These are phyloP conservation scores for Elaphurus davidianus DNA, from an alignment of 2,113 vertebrate species.

Conservation along the genomic window DNA sequence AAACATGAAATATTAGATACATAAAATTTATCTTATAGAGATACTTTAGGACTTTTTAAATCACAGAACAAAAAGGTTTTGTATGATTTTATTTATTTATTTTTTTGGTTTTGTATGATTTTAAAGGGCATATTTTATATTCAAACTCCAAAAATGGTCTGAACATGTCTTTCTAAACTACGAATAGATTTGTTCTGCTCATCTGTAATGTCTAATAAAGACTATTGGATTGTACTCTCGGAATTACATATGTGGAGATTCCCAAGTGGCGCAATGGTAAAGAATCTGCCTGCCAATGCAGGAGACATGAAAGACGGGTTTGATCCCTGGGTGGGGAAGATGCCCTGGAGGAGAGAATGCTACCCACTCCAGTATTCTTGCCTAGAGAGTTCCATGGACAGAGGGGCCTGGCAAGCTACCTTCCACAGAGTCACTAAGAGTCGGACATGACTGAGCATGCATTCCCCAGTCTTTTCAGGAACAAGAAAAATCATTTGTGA, in stretches of 20 bases:
- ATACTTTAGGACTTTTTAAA: neutral
- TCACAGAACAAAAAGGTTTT: neutral
- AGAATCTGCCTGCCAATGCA: neutral
- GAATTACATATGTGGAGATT: neutral
- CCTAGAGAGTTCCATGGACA: neutral
- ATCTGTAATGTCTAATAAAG: neutral
- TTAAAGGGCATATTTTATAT: neutral
- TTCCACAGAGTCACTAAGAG: neutral
- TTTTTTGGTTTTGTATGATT: neutral
- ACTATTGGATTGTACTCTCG: neutral
- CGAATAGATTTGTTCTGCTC: neutral
- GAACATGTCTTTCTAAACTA: neutral
- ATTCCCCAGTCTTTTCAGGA: neutral
- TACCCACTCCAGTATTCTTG: neutral
- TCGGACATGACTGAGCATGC: neutral
- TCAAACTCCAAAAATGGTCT: neutral
- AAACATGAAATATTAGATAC: neutral
- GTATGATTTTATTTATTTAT: neutral
- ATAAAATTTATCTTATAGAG: neutral
- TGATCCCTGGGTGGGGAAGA: neutral
- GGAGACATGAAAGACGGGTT: neutral
- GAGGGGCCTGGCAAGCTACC: neutral
- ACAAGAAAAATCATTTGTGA: neutral
- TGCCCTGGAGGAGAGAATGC: neutral
- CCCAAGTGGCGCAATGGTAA: neutral